Evolutionary conservation across 2,888 invertebrate species (phyloP).

Genomic region (Syrphus vitripennis): DNA sequence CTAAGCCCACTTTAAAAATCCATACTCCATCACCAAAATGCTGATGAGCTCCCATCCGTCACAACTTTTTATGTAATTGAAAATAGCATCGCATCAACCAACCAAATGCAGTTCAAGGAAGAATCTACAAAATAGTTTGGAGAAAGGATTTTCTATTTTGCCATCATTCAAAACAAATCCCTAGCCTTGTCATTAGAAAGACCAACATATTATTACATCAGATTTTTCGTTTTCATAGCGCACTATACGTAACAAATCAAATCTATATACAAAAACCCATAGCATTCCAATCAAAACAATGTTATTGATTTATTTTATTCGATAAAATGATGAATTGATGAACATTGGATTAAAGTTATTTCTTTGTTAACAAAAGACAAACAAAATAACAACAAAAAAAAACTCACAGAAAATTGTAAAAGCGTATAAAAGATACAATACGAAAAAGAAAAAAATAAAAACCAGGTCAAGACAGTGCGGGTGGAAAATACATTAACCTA

Average conservation of each 20-base stretch:
- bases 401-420: constrained; percentile 6
- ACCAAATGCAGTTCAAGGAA: too few species aligned
- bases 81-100: too few species aligned
- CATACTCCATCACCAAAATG: too few species aligned
- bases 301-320: neutral
- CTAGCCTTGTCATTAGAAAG: neutral
- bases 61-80: too few species aligned
- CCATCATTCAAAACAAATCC: neutral
- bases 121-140: too few species aligned
- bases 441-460: neutral
- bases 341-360: constrained; percentile 33
- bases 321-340: constrained; percentile 26
- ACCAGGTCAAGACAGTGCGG: constrained; percentile 53
- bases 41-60: too few species aligned
- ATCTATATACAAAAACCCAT: neutral
- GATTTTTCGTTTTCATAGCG: neutral
- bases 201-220: neutral
- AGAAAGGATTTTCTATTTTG: too few species aligned
- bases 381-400: neutral
- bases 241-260: neutral
- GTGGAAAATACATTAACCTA: constrained; percentile 60
- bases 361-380: constrained; percentile 1
- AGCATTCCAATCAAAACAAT: neutral
- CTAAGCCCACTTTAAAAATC: too few species aligned
- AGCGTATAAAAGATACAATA: constrained; percentile 28